Percentiles rank a stretch among this genome's conserved stretches.
Conservation (phyloP, 2,888 invertebrate species). For the Alsophila aescularia region DNA sequence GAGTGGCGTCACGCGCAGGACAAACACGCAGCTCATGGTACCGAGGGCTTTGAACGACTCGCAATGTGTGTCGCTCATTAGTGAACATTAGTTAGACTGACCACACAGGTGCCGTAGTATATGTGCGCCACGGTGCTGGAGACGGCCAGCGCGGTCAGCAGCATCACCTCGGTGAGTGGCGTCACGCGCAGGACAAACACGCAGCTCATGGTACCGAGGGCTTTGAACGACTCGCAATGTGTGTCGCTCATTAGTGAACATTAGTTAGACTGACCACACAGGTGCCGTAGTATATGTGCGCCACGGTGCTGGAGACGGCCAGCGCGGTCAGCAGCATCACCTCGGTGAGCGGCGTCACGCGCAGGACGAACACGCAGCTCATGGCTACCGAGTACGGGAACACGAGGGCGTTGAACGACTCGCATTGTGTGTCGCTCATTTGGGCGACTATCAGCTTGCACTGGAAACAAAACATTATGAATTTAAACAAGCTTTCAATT, state of each 20-base stretch:
- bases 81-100: constrained; percentile 77
- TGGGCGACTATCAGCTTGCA: constrained; percentile 98
- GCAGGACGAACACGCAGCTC: constrained; percentile 60
- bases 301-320: constrained; percentile 87
- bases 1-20: too few species aligned
- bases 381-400: constrained; percentile 84
- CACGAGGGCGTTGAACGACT: constrained; percentile 90
- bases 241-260: not conserved
- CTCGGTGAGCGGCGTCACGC: constrained; percentile 83
- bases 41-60: too few species aligned
- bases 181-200: constrained; percentile 28
- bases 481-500: not conserved
- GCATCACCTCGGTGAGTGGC: constrained; percentile 42
- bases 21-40: too few species aligned
- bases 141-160: constrained; percentile 82
- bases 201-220: not conserved
- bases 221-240: not conserved
- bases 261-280: constrained; percentile 90
- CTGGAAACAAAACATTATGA: constrained; percentile 74
- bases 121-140: constrained; percentile 91
- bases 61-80: too few species aligned
- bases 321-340: constrained; percentile 88
- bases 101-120: constrained; percentile 96
- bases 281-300: constrained; percentile 96
- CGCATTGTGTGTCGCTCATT: constrained; percentile 97